These are phyloP conservation scores for Rutilus rutilus DNA, from an alignment of 2,113 vertebrate genomes.

Conservation along the genomic window DNA sequence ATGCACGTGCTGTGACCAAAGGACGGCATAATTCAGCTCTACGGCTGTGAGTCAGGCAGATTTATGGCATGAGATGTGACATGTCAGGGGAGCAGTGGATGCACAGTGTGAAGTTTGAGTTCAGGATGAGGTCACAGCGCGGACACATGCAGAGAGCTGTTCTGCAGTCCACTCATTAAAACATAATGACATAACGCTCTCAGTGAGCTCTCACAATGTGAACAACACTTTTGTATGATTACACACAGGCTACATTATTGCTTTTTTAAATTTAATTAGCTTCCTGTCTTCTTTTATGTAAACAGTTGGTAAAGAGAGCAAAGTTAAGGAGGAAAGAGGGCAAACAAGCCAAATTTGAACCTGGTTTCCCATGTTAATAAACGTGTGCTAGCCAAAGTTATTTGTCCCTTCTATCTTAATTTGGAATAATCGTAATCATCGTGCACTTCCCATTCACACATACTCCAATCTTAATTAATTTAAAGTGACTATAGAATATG, in stretches of 20 bases:
- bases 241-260: not conserved
- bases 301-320: not conserved
- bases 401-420: not conserved
- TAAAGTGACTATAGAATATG: not conserved
- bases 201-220: conserved; percentile 32
- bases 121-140: conserved; percentile 65
- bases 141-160: conserved; percentile 12
- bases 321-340: not conserved
- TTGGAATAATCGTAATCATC: not conserved
- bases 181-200: conserved; percentile 43
- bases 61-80: conserved; percentile 72
- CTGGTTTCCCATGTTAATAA: not conserved
- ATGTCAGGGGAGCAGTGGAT: conserved; percentile 58
- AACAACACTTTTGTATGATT: conserved; percentile 12
- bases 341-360: not conserved
- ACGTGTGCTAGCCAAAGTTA: not conserved
- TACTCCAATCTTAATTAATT: not conserved
- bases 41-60: conserved; percentile 52
- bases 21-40: conserved; percentile 51
- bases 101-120: conserved; percentile 60
- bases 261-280: not conserved
- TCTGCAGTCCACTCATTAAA: conserved; percentile 26
- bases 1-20: conserved; percentile 39
- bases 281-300: not conserved
- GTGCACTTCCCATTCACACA: not conserved